Evolutionary conservation across 2,888 invertebrate species (phyloP).

Genomic region (Mantis religiosa): DNA sequence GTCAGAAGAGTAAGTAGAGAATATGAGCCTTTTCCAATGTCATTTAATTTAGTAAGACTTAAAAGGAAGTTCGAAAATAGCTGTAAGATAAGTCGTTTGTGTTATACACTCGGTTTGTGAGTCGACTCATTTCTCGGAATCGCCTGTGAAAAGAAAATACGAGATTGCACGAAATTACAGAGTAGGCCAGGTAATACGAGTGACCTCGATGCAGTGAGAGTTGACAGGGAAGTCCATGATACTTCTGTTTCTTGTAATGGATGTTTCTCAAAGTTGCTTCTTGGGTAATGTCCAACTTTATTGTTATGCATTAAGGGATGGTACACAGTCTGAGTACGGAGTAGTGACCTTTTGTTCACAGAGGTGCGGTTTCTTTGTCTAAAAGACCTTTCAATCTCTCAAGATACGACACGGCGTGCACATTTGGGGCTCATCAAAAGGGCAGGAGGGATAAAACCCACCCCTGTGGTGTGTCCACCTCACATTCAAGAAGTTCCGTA

Average conservation of each 20-base stretch:
- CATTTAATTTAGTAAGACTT: too few species aligned
- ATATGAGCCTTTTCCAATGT: too few species aligned
- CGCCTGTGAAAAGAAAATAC: neutral
- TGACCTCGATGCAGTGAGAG: neutral
- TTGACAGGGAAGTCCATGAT: neutral
- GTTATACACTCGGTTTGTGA: neutral
- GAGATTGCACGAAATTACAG: neutral
- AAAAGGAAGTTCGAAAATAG: too few species aligned
- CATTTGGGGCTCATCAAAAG: too few species aligned
- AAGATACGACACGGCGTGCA: too few species aligned
- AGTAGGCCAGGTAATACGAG: neutral
- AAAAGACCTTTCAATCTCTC: neutral
- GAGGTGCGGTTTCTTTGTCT: neutral
- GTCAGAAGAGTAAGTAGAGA: too few species aligned
- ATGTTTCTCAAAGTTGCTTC: neutral
- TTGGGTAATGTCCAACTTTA: neutral
- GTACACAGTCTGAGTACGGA: neutral
- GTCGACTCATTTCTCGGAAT: neutral
- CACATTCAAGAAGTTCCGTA: too few species aligned
- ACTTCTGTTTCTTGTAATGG: neutral
- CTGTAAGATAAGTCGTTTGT: too few species aligned
- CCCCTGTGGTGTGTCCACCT: too few species aligned
- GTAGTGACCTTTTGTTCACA: neutral
- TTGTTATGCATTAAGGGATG: too few species aligned
- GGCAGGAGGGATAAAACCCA: too few species aligned